Conservation (phyloP, 2,797 vertebrate species). For the Cirrhinus molitorella region DNA sequence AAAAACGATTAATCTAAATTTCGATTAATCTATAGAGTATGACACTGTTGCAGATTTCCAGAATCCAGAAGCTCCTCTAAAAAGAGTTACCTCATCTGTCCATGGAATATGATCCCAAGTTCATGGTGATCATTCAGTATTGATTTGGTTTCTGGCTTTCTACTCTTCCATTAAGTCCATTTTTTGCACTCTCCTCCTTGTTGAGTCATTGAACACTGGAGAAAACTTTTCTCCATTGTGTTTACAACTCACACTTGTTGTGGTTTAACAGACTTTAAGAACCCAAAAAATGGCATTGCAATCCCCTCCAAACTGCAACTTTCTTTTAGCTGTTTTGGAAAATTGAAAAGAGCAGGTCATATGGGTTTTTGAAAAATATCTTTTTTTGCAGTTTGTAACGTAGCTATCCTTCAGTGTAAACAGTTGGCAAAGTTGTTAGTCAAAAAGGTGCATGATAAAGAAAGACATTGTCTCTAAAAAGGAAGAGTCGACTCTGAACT, state of each 20-base stretch:
- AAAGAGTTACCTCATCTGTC: background rate
- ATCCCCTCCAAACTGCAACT: background rate
- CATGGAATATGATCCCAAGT: background rate
- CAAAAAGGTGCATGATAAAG: too few species aligned
- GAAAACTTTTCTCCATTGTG: background rate
- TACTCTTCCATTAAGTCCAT: background rate
- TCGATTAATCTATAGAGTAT: too few species aligned
- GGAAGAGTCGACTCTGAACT: too few species aligned
- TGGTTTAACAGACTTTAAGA: background rate
- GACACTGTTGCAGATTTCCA: background rate
- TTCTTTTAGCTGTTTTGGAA: background rate
- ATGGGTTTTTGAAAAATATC: too few species aligned
- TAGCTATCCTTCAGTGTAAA: too few species aligned
- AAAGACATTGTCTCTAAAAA: too few species aligned
- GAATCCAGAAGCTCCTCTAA: background rate
- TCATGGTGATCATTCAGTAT: background rate
- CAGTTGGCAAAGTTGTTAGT: too few species aligned
- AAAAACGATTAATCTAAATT: too few species aligned
- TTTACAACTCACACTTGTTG: background rate
- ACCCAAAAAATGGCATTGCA: background rate
- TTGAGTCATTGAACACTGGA: background rate
- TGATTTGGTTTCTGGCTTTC: background rate
- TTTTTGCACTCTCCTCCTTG: background rate
- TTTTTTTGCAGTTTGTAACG: too few species aligned
- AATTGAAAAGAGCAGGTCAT: background rate